Percentiles rank a stretch among this genome's conserved stretches.
Conservation (phyloP, 2,113 vertebrate genomes). For the rat (Rattus norvegicus) region DNA sequence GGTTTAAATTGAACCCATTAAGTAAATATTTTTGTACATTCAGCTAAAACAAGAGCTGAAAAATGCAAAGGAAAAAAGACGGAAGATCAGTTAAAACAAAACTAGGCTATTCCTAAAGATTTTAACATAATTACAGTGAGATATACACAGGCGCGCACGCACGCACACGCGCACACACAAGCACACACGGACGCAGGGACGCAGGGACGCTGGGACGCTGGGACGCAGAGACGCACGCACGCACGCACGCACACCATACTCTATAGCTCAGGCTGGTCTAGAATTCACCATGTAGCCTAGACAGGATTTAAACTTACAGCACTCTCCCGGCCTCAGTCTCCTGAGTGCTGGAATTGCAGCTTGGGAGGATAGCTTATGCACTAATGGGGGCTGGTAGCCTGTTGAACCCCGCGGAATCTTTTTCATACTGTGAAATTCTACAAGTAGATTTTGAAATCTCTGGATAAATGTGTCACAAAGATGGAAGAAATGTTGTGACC, state of each 20-base stretch:
- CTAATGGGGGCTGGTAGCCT: not conserved
- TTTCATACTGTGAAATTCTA: not conserved
- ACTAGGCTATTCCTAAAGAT: not conserved
- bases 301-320: not conserved
- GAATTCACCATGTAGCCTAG: not conserved
- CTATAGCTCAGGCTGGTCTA: not conserved
- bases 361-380: not conserved
- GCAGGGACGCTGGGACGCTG: too few species aligned
- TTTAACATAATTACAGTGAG: not conserved
- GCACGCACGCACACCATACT: not conserved
- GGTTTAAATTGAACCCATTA: constrained; percentile 25
- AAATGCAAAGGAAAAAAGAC: not conserved
- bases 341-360: not conserved
- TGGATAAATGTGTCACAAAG: not conserved
- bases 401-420: not conserved
- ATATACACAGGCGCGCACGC: too few species aligned
- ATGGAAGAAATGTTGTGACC: not conserved
- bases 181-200: too few species aligned
- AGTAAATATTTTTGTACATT: not conserved
- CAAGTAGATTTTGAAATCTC: not conserved
- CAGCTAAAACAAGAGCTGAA: not conserved
- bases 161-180: not conserved
- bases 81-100: not conserved
- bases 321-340: not conserved
- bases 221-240: too few species aligned